Evolutionary conservation across 2,888 invertebrate species (phyloP).

Genomic region (Drosophila multiciliata): DNA sequence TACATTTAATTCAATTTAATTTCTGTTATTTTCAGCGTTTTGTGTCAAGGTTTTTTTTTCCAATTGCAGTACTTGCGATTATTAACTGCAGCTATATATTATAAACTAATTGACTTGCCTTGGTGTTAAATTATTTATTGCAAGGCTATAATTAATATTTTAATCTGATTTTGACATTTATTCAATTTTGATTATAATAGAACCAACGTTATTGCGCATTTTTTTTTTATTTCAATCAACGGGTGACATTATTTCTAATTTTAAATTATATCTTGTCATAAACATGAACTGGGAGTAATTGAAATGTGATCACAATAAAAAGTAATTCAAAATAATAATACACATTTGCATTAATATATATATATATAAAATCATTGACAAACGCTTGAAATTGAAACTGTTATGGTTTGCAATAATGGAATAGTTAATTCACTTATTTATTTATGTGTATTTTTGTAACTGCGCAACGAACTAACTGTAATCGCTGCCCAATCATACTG

Average conservation of each 20-base stretch:
- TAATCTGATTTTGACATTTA: slow-evolving; percentile 31
- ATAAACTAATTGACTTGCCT: slow-evolving; percentile 9
- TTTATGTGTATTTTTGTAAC: slow-evolving; percentile 8
- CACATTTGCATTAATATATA: not conserved
- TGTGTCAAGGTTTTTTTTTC: slow-evolving; percentile 3
- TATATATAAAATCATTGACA: slow-evolving; percentile 46
- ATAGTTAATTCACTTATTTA: slow-evolving; percentile 39
- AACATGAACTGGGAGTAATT: not conserved
- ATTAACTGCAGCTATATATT: not conserved
- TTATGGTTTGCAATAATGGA: slow-evolving; percentile 29
- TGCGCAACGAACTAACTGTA: slow-evolving; percentile 22
- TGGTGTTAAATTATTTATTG: slow-evolving; percentile 21
- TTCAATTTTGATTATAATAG: slow-evolving; percentile 33
- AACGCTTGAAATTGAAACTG: slow-evolving; percentile 65
- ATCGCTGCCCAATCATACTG: slow-evolving; percentile 51
- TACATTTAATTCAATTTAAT: not conserved
- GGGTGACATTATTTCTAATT: not conserved
- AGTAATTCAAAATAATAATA: not conserved
- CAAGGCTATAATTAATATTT: slow-evolving; percentile 21
- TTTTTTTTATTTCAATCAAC: not conserved
- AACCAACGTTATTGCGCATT: slow-evolving; percentile 3
- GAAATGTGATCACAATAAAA: not conserved
- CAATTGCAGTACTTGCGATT: not conserved
- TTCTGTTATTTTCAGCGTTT: not conserved
- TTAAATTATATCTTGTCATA: not conserved